Evolutionary conservation across 2,797 vertebrate species (phyloP), one percentile per base, ranked within the genome.

Genomic region (Danio tinwini): DNA sequence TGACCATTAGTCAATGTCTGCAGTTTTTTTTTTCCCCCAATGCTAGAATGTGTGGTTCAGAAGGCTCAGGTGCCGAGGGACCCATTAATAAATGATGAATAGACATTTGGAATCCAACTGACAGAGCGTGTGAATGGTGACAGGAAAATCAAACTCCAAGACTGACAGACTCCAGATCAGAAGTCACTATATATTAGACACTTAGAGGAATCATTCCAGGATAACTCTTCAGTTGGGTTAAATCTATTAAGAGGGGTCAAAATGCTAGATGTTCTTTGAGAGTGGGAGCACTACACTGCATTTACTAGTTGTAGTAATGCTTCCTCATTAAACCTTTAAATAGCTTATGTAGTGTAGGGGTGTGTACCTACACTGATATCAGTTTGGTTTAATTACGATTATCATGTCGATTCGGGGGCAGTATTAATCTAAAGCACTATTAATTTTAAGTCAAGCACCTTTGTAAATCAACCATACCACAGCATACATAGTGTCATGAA

Each of bases 21-120:
- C 56, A 39, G 44, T 59, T 74, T n/a, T n/a, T n/a, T n/a, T n/a
- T n/a, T n/a, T n/a, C n/a, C 21, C 44, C 40, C 11, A 13, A 4
- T 8, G 45, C 4, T 49, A 4, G 44, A 58, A 44, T n/a, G 10
- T 61, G 56, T 17, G 56, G 39, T 7, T 76, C 19, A 52, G 52
- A 62, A 45, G 47, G 16, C 37, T 62, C 45, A 16, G 42, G 40
- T 53, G 72, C 71, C 59, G n/a, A 45, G 71, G 45, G 61, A 39
- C 70, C 19, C 63, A 44, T 72, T 42, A 58, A 63, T 49, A 69
- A 63, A 64, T 80, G 56, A 85, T 80, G 29, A 78, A 70, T 67
- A 50, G 75, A 72, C 21, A 21, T 45, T 39, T 80, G 47, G 39
- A 80, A 52, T 14, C 14, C 55, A 61, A 55, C 58, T 73, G 80